Conservation (phyloP, 2,888 invertebrate species). For the Phoronis australis region DNA sequence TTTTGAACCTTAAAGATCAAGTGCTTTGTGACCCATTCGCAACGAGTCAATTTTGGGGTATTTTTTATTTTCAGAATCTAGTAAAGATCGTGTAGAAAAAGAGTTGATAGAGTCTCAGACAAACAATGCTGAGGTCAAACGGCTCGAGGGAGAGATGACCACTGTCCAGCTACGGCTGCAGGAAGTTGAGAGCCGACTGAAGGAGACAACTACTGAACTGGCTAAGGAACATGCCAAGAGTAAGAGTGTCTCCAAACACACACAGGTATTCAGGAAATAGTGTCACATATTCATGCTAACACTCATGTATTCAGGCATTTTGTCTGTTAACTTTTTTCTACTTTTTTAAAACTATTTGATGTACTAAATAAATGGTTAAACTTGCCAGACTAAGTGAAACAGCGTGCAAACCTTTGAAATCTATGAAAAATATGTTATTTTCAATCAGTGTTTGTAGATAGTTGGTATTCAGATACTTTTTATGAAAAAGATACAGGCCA, state of each 20-base stretch:
- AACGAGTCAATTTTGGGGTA: background rate
- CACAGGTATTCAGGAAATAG: background rate
- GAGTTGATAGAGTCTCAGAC: background rate
- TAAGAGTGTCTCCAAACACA: background rate
- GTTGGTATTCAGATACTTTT: too few relatives aligned
- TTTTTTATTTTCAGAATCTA: background rate
- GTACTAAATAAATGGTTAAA: background rate
- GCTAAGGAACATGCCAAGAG: background rate
- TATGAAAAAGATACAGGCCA: background rate
- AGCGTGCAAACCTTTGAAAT: background rate
- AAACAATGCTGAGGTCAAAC: background rate
- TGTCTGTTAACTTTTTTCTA: too few relatives aligned
- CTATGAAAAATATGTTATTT: background rate
- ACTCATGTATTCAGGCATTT: too few relatives aligned
- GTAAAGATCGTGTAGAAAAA: background rate
- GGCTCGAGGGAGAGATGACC: background rate
- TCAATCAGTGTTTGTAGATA: too few relatives aligned
- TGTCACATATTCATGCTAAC: background rate
- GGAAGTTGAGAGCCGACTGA: background rate
- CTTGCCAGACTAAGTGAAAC: background rate
- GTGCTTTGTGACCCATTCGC: too few relatives aligned
- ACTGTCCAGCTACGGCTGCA: background rate
- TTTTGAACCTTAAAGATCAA: too few relatives aligned
- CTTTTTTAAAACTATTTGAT: background rate
- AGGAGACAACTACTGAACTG: background rate